These are phyloP conservation scores for Mustela nigripes DNA, from an alignment of 2,113 vertebrate species.

Conservation along the genomic window DNA sequence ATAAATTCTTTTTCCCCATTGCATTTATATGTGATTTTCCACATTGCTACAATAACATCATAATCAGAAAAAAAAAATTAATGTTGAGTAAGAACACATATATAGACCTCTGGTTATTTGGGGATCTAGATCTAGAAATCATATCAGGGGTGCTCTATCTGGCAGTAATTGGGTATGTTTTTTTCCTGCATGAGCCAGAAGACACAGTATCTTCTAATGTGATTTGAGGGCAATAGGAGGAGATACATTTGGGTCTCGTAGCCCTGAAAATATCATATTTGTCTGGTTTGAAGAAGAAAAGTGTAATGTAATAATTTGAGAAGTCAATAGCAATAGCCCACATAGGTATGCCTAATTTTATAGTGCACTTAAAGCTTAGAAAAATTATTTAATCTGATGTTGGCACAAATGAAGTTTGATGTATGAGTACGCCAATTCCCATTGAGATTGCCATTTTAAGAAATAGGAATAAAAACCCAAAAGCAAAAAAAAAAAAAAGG, in stretches of 20 bases:
- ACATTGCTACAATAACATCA: conserved; percentile 20
- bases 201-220: background rate
- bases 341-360: background rate
- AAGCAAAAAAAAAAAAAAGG: background rate
- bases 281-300: conserved; percentile 46
- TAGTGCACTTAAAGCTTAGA: conserved; percentile 42
- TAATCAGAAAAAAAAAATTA: conserved; percentile 18
- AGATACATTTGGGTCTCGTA: conserved; percentile 60
- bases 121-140: background rate
- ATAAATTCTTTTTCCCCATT: background rate
- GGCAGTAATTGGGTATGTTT: background rate
- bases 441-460: conserved; percentile 60
- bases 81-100: background rate
- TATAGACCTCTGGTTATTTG: background rate
- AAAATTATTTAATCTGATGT: conserved; percentile 70
- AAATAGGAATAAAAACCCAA: conserved; percentile 53
- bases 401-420: conserved; percentile 76
- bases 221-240: background rate
- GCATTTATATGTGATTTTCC: conserved; percentile 13
- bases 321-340: conserved; percentile 62
- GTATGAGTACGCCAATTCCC: conserved; percentile 67
- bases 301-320: conserved; percentile 69
- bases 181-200: background rate
- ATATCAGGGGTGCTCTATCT: background rate
- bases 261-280: conserved; percentile 62